Percentiles rank a stretch among this genome's conserved stretches.
Evolutionary conservation across 2,888 invertebrate genomes (phyloP).

Genomic region (Chrysolina haemoptera): DNA sequence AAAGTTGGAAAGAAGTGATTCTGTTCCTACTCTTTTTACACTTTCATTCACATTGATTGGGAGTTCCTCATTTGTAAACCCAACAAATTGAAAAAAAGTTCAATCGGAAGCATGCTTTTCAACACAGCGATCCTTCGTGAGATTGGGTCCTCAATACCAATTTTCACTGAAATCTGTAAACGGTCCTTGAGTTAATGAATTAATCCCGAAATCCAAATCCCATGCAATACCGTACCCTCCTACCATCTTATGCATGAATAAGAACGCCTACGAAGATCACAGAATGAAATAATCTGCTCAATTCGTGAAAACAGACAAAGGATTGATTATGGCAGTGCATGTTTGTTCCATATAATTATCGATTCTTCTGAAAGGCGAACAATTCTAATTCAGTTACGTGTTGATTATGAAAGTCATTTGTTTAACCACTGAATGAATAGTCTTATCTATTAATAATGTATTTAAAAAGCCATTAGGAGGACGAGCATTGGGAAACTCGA

Average conservation of each 20-base stretch:
- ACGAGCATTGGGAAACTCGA: constrained; percentile 5
- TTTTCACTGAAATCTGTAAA: no score
- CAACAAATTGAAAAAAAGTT: no score
- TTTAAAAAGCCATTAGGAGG: constrained; percentile 23
- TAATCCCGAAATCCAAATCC: not conserved
- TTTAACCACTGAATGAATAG: constrained; percentile 11
- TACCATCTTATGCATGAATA: not conserved
- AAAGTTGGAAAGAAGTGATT: no score
- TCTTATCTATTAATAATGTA: constrained; percentile 23
- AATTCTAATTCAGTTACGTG: not conserved
- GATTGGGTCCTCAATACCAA: no score
- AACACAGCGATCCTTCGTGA: no score
- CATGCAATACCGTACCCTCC: not conserved
- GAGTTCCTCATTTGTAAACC: no score
- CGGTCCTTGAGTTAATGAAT: no score
- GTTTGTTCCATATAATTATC: not conserved
- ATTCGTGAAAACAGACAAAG: not conserved
- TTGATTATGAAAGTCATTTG: not conserved
- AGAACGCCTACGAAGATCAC: not conserved
- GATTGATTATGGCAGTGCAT: not conserved
- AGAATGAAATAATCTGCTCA: not conserved
- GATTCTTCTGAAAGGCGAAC: not conserved
- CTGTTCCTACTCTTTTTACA: no score
- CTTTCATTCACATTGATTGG: no score
- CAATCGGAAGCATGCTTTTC: no score